A percentile compares a stretch with the other conserved stretches of the same genome.
Conservation (phyloP, 1,140 invertebrate species). For the Brachionus koreanus region DNA sequence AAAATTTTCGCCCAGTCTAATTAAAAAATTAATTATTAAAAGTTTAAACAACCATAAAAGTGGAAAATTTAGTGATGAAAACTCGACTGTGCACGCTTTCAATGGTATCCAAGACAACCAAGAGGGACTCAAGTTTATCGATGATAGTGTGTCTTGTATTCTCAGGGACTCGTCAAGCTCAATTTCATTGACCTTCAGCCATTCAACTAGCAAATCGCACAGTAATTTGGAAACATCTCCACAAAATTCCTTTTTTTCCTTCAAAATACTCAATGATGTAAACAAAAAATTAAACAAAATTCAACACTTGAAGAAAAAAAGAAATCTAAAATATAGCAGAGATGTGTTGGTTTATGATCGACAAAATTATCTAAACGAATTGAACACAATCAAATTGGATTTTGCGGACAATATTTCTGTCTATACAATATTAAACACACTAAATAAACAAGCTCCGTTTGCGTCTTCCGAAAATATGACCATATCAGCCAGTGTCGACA, state of each 20-base stretch:
- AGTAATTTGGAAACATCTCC: neutral
- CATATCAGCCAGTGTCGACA: neutral
- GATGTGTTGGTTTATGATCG: neutral
- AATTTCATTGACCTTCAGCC: neutral
- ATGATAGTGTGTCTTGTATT: neutral
- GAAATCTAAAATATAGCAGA: neutral
- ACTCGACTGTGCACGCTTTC: neutral
- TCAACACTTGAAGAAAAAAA: conserved; percentile 8
- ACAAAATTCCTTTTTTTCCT: neutral
- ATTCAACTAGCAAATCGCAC: neutral
- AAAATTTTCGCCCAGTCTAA: neutral
- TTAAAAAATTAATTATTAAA: neutral
- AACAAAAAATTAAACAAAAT: conserved; percentile 5
- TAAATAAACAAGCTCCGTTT: neutral
- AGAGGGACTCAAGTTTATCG: neutral
- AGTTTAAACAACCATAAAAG: neutral
- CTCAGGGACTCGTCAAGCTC: neutral
- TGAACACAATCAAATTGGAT: neutral
- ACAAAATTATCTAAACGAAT: neutral
- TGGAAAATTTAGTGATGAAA: neutral
- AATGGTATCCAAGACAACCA: neutral
- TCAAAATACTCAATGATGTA: neutral
- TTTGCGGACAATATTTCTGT: conserved; percentile 3
- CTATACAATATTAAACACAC: neutral
- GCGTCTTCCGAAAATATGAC: conserved; percentile 12